Evolutionary conservation across 2,888 invertebrate genomes (phyloP), one percentile per base, ranked within the genome.

Genomic region (Protula sp.): DNA sequence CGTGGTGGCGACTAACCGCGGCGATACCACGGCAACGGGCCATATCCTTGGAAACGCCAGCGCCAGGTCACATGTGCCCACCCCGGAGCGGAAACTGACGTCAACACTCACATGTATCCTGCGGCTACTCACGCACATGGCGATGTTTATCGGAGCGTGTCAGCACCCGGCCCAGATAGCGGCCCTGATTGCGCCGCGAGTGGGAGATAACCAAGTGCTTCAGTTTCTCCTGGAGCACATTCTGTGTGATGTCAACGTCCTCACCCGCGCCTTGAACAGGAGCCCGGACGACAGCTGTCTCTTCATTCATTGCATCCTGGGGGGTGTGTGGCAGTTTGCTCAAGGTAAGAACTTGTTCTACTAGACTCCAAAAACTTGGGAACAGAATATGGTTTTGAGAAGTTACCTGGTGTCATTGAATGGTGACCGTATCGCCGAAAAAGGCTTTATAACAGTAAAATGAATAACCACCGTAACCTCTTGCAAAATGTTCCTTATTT

Each of bases 31-130:
- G 27, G 56, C 57, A 38, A 65, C 67, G 38, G 76, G 76, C 4
- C 74, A 76, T 55, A 69, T 72, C 3, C 65, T 75, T 26, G 74
- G 74, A 5, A 51, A 60, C n/a, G 70, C 74, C 19, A 57, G 61
- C 1, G 55, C 54, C n/a, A 58, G 71, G 55, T 62, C 60, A 30
- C 51, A 53, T 30, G 61, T 60, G 3, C 57, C 68, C 3, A 60
- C 56, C 2, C 68, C 70, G 30, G 72, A 73, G 59, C 67, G 76
- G 55, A 51, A 62, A 28, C 61, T 76, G 58, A 62, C 67, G 3
- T 62, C 69, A 4, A 58, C 68, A 1, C 55, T 62, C 38, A 71
- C 70, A 57, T 60, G 70, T 27, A 55, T 72, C 47, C 55, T 72
- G 1, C 58, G 76, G 38, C 61, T 73, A 14, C 54, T 75, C 2